Evolutionary conservation across 2,888 invertebrate species (phyloP).

Genomic region (Prenolepis imparis): DNA sequence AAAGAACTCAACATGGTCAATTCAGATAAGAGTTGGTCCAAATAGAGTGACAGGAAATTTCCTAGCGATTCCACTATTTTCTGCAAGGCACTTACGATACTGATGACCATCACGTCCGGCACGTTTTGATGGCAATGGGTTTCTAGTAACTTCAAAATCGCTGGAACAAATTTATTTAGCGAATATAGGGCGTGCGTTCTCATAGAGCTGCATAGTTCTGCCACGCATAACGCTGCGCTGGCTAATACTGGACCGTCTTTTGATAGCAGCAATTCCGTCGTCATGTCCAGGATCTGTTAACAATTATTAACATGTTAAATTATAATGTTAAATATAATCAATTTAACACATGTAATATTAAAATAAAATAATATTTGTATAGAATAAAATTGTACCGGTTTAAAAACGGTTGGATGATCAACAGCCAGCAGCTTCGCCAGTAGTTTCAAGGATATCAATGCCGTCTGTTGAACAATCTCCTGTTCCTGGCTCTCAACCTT

Average conservation of each 20-base stretch:
- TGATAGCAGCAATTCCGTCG: conserved; percentile 89
- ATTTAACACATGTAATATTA: neutral
- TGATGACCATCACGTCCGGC: conserved; percentile 89
- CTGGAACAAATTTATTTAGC: conserved; percentile 93
- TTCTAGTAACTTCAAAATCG: conserved; percentile 89
- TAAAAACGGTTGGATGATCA: conserved; percentile 90
- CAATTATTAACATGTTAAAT: neutral
- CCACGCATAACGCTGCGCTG: conserved; percentile 92
- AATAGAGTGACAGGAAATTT: conserved; percentile 94
- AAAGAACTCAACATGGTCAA: conserved; percentile 87
- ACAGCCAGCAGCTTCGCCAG: conserved; percentile 91
- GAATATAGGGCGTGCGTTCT: conserved; percentile 92
- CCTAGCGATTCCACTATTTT: conserved; percentile 94
- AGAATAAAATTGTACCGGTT: conserved; percentile 86
- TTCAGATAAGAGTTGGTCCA: conserved; percentile 91
- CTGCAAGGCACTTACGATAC: conserved; percentile 92
- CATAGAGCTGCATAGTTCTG: conserved; percentile 92
- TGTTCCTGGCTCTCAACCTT: conserved; percentile 88
- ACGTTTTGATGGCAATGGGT: conserved; percentile 88
- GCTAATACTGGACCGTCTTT: conserved; percentile 90
- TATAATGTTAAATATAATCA: conserved; percentile 1
- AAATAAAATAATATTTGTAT: conserved; percentile 1
- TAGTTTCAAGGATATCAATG: conserved; percentile 93
- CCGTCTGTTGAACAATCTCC: conserved; percentile 93
- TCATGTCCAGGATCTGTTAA: conserved; percentile 88